Evolutionary conservation across 23 tunicate species (phyloP).

Genomic region (Phallusia fumigata): DNA sequence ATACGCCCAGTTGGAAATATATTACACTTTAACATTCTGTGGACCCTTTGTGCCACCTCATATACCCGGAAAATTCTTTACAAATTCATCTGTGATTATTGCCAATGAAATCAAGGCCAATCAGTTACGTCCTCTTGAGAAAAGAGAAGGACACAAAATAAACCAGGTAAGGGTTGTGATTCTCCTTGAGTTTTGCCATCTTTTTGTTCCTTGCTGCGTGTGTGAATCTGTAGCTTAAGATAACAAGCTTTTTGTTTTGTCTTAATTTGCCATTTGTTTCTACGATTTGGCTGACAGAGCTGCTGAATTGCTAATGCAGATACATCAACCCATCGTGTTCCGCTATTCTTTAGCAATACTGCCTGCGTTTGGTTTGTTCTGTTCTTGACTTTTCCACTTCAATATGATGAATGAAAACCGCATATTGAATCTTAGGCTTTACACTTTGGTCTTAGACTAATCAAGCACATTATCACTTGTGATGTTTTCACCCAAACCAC

Average conservation of each 20-base stretch:
- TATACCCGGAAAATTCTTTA: no score
- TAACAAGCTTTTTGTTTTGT: neutral
- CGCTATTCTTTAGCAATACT: no score
- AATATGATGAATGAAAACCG: slow-evolving; percentile 1
- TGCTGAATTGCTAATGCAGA: no score
- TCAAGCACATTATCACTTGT: neutral
- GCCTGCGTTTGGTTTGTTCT: neutral
- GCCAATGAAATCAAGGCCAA: no score
- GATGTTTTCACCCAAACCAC: neutral
- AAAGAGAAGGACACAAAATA: neutral
- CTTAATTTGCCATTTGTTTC: neutral
- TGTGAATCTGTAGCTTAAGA: neutral
- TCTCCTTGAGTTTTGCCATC: neutral
- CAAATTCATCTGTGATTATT: no score
- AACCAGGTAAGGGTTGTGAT: slow-evolving; percentile 10
- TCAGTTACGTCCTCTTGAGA: no score
- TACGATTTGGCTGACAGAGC: neutral
- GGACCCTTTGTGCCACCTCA: no score
- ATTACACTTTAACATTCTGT: no score
- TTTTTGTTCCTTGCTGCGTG: neutral
- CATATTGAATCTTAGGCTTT: neutral
- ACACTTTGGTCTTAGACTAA: neutral
- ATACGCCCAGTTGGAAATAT: no score
- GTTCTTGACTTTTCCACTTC: neutral
- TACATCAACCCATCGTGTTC: no score